Evolutionary conservation across 2,113 vertebrate species (phyloP), one percentile per base, ranked within the genome.

Genomic region (Rhinogobius similis): DNA sequence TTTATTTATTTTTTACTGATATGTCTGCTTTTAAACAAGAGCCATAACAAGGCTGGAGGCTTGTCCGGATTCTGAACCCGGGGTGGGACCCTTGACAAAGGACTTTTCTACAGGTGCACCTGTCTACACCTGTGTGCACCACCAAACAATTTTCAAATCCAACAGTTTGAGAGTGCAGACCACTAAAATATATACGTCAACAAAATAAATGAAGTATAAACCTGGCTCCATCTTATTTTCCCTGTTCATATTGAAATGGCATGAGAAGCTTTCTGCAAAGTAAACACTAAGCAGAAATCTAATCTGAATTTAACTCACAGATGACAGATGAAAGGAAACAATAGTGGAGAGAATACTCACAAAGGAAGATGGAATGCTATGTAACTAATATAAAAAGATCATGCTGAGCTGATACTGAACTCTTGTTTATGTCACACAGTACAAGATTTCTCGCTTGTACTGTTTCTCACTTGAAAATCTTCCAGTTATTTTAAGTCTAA

Each of bases 351-450:
- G 67, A 68, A 76, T 59, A 32, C 65, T 78, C 61, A 41, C 76
- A 76, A 70, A 81, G 73, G 69, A 73, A 70, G 70, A 73, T 70
- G 56, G 62, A 58, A 67, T 32, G 32, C 23, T 44, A 14, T 73
- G 53, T 10, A 48, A 50, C 55, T 73, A 36, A 75, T 52, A 58
- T 26, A 71, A 29, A 55, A 50, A 70, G 59, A 73, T 68, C 52
- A n/a, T 53, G 11, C 41, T 29, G 38, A 59, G 69, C 64, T n/a
- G 24, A 56, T 27, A 27, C 23, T 26, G 53, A 56, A 27, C 18
- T 36, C 5, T 61, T 10, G 59, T 52, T 59, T 43, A 68, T 24
- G 48, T 63, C 41, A 62, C 21, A 56, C 24, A 56, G 24, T 56
- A 27, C 26, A 26, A 29, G 23, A 32, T 41, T 74, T 38, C 18